Conservation (phyloP, 2,113 vertebrate genomes). For the Mirza zaza region DNA sequence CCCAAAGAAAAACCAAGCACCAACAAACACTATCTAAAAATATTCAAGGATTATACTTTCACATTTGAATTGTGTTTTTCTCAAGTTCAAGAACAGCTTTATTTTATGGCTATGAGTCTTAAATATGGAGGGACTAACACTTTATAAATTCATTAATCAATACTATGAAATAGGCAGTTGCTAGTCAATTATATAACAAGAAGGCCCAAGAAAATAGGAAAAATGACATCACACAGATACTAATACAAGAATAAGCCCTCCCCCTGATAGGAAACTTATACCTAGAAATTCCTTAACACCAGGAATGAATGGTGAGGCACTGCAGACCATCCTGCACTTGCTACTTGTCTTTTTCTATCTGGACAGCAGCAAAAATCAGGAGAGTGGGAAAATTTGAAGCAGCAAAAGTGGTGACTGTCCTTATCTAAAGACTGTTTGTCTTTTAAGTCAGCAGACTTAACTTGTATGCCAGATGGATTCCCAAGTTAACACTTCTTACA, state of each 20-base stretch:
- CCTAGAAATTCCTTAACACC: neutral
- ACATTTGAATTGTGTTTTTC: conserved; percentile 24
- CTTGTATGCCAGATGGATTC: neutral
- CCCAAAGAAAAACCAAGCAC: neutral
- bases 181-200: neutral
- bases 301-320: neutral
- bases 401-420: neutral
- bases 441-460: neutral
- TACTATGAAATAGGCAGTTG: neutral
- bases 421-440: neutral
- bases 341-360: neutral
- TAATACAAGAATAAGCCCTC: neutral
- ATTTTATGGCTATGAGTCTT: neutral
- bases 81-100: conserved; percentile 23
- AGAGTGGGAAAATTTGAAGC: neutral
- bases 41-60: neutral
- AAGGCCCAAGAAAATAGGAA: neutral
- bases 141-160: neutral
- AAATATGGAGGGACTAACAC: neutral
- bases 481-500: neutral
- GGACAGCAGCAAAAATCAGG: neutral
- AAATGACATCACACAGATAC: neutral
- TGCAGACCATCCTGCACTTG: neutral
- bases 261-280: neutral
- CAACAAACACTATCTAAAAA: neutral